Evolutionary conservation across 2,113 vertebrate species (phyloP), one percentile per base, ranked within the genome.

Genomic region (Formicarius rufipectus): DNA sequence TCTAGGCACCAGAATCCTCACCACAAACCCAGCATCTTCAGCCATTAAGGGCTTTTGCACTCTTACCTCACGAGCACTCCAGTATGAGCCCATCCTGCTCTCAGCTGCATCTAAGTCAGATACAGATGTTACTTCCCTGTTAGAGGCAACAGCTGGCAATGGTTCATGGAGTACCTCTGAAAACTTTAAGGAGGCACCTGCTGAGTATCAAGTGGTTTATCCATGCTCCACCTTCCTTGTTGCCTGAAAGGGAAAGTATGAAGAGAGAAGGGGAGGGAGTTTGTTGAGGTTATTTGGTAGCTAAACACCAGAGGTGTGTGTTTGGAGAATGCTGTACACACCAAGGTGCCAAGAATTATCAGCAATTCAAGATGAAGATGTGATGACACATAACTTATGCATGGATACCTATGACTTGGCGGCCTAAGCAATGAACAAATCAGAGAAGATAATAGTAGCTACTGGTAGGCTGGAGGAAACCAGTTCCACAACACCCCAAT

Each of bases 11-110:
- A 72, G 30, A 68, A 60, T 42, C 25, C 25, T 44, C 84, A 2
- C 23, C 28, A 71, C 56, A 92, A 87, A 44, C 6, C 18, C n/a
- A 56, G 6, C 50, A 49, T 20, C 59, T 76, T 73, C 37, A 79
- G 12, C 25, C 89, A 62, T 62, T 72, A 47, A 55, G 39, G 87
- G 20, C 35, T 89, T 55, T 39, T 4, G 1, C 11, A 14, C 2
- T 18, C 93, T 73, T 94, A 96, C 96, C 94, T 95, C 74, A n/a
- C 0, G 0, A 89, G 53, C 40, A 35, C 96, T 97, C 95, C 94
- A 96, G 42, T 89, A 58, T 5, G 94, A 96, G 75, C 91, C 96
- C 96, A 97, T 97, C 2, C 24, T 85, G 62, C 77, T 93, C 44
- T 49, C 69, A 87, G 58, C 40, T 60, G 49, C 53, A 66, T 40